phyloP scores from a whole-genome alignment of 1,140 invertebrate genomes.

The Lordiphosa stackelbergi region DNA sequence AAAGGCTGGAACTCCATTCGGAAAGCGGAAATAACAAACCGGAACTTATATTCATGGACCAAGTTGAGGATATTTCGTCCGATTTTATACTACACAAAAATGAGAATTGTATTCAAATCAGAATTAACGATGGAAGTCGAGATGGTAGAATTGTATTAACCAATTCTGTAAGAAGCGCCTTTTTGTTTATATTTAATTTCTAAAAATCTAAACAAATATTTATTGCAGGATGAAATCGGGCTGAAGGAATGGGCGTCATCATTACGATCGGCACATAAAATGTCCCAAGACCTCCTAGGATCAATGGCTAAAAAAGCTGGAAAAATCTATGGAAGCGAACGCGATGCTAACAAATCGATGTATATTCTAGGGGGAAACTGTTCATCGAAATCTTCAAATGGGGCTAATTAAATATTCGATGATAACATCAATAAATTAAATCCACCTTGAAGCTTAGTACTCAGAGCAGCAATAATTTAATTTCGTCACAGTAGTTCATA shows the following conservation, averaged over 20 bases:
- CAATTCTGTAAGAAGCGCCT: constrained; percentile 85
- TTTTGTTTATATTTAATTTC: neutral
- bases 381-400: constrained; percentile 71
- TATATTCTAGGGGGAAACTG: constrained; percentile 68
- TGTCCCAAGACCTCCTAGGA: constrained; percentile 92
- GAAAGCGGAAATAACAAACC: constrained; percentile 93
- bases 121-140: constrained; percentile 82
- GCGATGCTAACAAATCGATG: constrained; percentile 71
- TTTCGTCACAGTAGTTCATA: too few relatives aligned
- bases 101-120: constrained; percentile 95
- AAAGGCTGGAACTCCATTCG: constrained; percentile 91
- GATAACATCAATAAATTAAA: constrained; percentile 28
- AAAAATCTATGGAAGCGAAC: constrained; percentile 94
- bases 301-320: constrained; percentile 97
- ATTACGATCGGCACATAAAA: constrained; percentile 92
- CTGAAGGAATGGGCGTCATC: constrained; percentile 96
- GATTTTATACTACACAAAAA: constrained; percentile 93
- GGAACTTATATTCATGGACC: constrained; percentile 96
- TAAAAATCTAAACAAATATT: constrained; percentile 18
- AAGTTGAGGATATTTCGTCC: constrained; percentile 91
- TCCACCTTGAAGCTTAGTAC: constrained; percentile 14
- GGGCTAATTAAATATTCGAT: constrained; percentile 63
- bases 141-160: constrained; percentile 95
- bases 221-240: constrained; percentile 92
- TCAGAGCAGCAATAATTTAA: too few relatives aligned